Base-by-base conservation (phyloP, 2,888 invertebrate genomes). In the Parthenolecanium corni region DNA sequence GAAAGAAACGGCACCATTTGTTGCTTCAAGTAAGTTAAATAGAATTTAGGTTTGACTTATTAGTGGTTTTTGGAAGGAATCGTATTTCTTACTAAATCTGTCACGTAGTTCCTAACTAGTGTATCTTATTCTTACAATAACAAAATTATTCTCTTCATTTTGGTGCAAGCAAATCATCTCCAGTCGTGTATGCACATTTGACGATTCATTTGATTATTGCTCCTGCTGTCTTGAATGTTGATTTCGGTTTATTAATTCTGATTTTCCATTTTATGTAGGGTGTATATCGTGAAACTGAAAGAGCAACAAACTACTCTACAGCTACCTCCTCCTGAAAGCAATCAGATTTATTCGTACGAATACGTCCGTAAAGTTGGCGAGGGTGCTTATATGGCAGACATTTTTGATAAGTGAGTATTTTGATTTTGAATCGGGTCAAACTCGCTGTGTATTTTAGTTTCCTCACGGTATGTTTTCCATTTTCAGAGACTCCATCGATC, bases 1-100 rank as follows among this genome's bases (percentile, higher is more conserved):
- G 89, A 92, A 72, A 76, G 90, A 62, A 90, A 90, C 70, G 92
- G 92, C 0, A 85, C 85, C 0, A 89, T 92, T 68, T 91, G 90
- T 73, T 92, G 90, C 70, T 89, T 88, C 72, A 80, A 79, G 79
- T 79, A 71, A 65, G 64, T 21, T 18, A 18, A 46, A 16, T n/a
- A n/a, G n/a, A n/a, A n/a, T n/a, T n/a, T n/a, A n/a, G n/a, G n/a
- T n/a, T n/a, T n/a, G n/a, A n/a, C n/a, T n/a, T n/a, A n/a, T n/a
- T n/a, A n/a, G n/a, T n/a, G n/a, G n/a, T n/a, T n/a, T n/a, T n/a
- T n/a, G n/a, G n/a, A n/a, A n/a, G n/a, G n/a, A n/a, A n/a, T n/a
- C n/a, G n/a, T n/a, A n/a, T n/a, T n/a, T n/a, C n/a, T n/a, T n/a
- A n/a, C n/a, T n/a, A n/a, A n/a, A n/a, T n/a, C n/a, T n/a, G n/a